Evolutionary conservation across 2,113 vertebrate species (phyloP).

Genomic region (Ammodramus savannarum): DNA sequence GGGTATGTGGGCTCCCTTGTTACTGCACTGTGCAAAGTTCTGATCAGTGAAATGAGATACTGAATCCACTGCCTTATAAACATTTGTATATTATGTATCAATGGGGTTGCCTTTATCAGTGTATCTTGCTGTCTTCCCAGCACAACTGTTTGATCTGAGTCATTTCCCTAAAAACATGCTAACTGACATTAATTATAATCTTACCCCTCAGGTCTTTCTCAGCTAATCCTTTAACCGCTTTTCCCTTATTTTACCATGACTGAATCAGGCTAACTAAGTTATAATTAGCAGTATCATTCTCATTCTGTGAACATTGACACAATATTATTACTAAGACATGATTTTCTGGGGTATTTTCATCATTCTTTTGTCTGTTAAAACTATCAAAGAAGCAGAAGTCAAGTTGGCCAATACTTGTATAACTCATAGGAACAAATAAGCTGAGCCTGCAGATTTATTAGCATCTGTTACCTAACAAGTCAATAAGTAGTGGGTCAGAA

Average conservation of each 20-base stretch:
- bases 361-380: neutral
- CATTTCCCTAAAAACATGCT: conserved; percentile 17
- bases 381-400: neutral
- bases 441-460: neutral
- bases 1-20: neutral
- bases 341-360: neutral
- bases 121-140: neutral
- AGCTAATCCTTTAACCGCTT: neutral
- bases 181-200: conserved; percentile 1
- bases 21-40: neutral
- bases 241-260: neutral
- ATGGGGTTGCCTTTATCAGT: neutral
- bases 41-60: neutral
- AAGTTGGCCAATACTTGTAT: neutral
- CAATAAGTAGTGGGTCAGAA: neutral
- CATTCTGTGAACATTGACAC: neutral
- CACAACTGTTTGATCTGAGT: neutral
- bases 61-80: neutral
- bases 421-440: neutral
- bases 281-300: neutral
- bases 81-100: neutral
- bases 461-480: neutral
- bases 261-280: neutral
- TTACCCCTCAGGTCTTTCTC: neutral
- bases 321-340: neutral